phyloP scores from a whole-genome alignment of 2,113 vertebrate genomes.

The Hypanus sabinus region DNA sequence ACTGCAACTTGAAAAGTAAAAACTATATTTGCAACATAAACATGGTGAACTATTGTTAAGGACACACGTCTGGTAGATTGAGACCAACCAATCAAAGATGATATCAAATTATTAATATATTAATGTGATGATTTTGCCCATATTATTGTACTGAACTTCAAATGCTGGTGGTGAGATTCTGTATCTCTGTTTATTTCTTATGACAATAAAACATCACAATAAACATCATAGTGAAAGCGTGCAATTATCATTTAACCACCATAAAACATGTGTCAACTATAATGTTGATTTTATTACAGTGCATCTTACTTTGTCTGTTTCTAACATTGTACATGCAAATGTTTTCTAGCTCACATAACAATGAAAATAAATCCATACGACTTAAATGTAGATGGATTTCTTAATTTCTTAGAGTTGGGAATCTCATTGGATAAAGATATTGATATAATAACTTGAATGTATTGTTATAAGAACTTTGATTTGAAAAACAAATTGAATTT shows the following conservation, averaged over 20 bases:
- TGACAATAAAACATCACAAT: not conserved
- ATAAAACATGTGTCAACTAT: not conserved
- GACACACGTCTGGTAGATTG: not conserved
- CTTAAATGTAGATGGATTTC: not conserved
- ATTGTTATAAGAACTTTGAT: not conserved
- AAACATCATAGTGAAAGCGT: not conserved
- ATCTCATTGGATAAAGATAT: not conserved
- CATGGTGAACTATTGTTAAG: not conserved
- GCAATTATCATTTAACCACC: not conserved
- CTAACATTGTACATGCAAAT: not conserved
- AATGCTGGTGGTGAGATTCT: not conserved
- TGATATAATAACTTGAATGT: not conserved
- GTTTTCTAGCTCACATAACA: constrained; percentile 7
- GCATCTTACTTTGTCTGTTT: constrained; percentile 19
- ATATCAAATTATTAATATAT: not conserved
- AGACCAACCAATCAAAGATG: not conserved
- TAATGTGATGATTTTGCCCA: not conserved
- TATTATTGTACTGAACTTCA: not conserved
- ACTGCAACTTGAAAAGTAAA: constrained; percentile 4
- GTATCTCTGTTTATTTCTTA: not conserved
- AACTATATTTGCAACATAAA: not conserved
- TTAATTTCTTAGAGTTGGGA: not conserved
- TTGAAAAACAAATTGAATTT: not conserved
- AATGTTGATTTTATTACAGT: constrained; percentile 7
- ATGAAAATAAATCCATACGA: constrained; percentile 10